These are phyloP conservation scores for Stenolophus ochropezus DNA, from an alignment of 2,888 invertebrate species.

Conservation along the genomic window DNA sequence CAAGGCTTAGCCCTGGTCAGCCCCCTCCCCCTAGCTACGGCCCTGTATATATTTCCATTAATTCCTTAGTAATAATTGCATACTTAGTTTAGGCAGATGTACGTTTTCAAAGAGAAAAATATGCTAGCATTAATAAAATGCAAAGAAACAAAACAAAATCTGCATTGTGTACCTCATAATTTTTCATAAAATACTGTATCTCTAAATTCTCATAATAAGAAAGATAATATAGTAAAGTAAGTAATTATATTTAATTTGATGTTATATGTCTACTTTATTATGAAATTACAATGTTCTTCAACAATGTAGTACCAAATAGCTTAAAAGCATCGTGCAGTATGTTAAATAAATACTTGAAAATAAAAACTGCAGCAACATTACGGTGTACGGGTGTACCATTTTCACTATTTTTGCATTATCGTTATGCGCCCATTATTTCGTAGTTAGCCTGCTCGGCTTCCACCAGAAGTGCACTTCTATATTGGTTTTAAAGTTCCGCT, in stretches of 20 bases:
- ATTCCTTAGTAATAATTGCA: too few relatives aligned
- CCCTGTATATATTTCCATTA: too few relatives aligned
- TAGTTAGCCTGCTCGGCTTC: not conserved
- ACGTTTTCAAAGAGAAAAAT: too few relatives aligned
- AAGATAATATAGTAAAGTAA: not conserved
- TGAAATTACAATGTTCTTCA: not conserved
- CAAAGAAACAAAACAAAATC: too few relatives aligned
- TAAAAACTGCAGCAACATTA: not conserved
- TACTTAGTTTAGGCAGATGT: too few relatives aligned
- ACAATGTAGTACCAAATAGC: not conserved
- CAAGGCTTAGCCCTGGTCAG: too few relatives aligned
- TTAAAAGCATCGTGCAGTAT: conserved; percentile 1
- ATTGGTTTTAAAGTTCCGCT: not conserved
- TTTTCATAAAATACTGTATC: too few relatives aligned
- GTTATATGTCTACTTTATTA: not conserved
- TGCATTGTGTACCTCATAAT: too few relatives aligned
- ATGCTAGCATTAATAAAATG: too few relatives aligned
- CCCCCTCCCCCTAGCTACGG: too few relatives aligned
- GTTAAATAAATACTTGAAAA: not conserved
- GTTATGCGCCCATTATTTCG: not conserved
- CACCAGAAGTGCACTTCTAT: not conserved
- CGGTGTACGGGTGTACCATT: not conserved
- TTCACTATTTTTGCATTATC: conserved; percentile 6
- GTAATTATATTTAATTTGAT: not conserved
- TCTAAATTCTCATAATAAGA: too few relatives aligned